Percentiles rank a stretch among this genome's conserved stretches.
phyloP scores from a whole-genome alignment of 2,888 invertebrate species.

The Metalampra italica region DNA sequence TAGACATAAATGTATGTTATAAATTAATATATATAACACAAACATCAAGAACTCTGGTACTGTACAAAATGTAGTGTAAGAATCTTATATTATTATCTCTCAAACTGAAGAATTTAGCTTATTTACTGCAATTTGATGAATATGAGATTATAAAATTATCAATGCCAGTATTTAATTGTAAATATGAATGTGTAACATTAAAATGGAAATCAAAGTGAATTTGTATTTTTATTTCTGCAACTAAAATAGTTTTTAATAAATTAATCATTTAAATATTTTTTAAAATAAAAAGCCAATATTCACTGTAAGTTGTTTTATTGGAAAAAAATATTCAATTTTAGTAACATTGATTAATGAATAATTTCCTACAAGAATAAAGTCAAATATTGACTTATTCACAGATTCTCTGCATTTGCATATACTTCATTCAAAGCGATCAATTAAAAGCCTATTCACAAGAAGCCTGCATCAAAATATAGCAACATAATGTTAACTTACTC shows the following conservation, averaged over 20 bases:
- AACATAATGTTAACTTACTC: slow-evolving; percentile 50
- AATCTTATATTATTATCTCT: slow-evolving; percentile 13
- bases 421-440: slow-evolving; percentile 31
- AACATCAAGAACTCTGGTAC: slow-evolving; percentile 16
- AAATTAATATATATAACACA: not conserved
- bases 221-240: slow-evolving; percentile 27
- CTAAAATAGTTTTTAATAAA: slow-evolving; percentile 3
- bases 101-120: slow-evolving; percentile 31
- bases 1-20: not conserved
- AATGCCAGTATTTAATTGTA: slow-evolving; percentile 77
- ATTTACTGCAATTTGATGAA: slow-evolving; percentile 12
- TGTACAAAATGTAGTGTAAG: slow-evolving; percentile 50
- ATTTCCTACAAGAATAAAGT: slow-evolving; percentile 50
- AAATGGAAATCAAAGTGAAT: slow-evolving; percentile 55
- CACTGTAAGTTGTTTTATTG: slow-evolving; percentile 63
- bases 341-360: slow-evolving; percentile 57
- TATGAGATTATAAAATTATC: slow-evolving; percentile 47
- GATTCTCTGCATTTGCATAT: slow-evolving; percentile 68
- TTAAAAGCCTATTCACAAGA: too few relatives aligned
- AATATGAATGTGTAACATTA: slow-evolving; percentile 73
- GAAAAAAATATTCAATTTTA: slow-evolving; percentile 65
- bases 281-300: slow-evolving; percentile 25
- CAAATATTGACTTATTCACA: slow-evolving; percentile 56
- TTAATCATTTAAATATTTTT: slow-evolving; percentile 1
- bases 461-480: slow-evolving; percentile 17